Evolutionary conservation across 2,797 vertebrate species (phyloP), one percentile per base, ranked within the genome.

Genomic region (Diceros bicornis): DNA sequence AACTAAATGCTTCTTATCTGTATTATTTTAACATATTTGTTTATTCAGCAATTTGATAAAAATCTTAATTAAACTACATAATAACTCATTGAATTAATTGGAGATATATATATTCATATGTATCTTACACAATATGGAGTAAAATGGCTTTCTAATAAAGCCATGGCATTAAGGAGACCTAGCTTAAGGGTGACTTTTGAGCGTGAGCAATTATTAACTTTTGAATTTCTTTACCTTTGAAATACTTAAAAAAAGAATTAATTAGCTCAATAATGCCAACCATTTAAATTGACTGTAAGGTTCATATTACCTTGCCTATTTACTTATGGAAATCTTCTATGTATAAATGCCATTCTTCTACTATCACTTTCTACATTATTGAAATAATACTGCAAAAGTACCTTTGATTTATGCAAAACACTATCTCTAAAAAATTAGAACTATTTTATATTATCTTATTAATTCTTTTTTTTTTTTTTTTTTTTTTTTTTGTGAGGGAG

Each of bases 161-260:
- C 12, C n/a, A 89, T 52, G 23, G 17, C 13, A 78, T 71, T 66
- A 92, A 94, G 25, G 25, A 91, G 50, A 93, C 11, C 37, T 89
- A 44, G 23, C 68, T 75, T 83, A 61, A 91, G 71, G 21, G 55
- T 83, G 50, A 92, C 50, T 96, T 96, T 84, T 32, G 62, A 68
- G 91, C 92, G 87, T 82, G 82, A 93, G 84, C 20, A 94, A n/a
- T 47, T n/a, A 83, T 94, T 97, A 94, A 85, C 8, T 91, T 92
- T 78, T 88, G 13, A 98, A 96, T 97, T 97, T 11, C 0, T 16
- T 61, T 87, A 91, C 64, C 85, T 98, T 94, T 62, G 92, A 96
- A 64, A 81, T 89, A 71, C 64, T 97, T 61, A 20, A 77, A 94
- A 75, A 57, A 50, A 41, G 41, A 41, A 92, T 64, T 83, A 97